Conservation (phyloP, 2,797 vertebrate genomes). For the Urosaurus nigricauda region DNA sequence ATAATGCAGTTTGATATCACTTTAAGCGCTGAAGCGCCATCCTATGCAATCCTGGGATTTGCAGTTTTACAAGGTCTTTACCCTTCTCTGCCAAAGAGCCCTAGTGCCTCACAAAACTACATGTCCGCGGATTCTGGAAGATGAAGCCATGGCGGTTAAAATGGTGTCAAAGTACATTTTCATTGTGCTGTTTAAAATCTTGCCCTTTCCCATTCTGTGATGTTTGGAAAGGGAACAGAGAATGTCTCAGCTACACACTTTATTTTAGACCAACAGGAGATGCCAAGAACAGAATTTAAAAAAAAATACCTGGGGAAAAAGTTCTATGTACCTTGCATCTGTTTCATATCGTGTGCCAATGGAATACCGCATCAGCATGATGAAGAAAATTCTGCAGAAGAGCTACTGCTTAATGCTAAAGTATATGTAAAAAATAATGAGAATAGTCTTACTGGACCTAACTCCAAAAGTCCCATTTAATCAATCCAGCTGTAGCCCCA, state of each 20-base stretch:
- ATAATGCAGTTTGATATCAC: too few species aligned
- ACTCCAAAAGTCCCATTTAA: background rate
- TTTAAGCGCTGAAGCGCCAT: too few species aligned
- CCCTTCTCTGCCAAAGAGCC: too few species aligned
- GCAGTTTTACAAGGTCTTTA: too few species aligned
- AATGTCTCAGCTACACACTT: background rate
- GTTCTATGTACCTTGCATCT: background rate
- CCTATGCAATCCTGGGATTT: too few species aligned
- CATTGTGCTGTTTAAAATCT: background rate
- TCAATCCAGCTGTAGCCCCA: background rate
- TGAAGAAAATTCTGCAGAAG: background rate
- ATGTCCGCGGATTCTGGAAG: too few species aligned
- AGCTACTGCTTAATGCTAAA: background rate
- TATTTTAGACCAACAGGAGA: background rate
- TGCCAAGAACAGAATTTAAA: background rate
- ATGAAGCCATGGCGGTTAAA: too few species aligned
- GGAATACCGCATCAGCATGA: background rate
- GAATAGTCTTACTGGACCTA: background rate
- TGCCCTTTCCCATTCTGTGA: background rate
- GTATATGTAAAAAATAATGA: background rate
- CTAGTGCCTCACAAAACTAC: too few species aligned
- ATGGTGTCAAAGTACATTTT: background rate
- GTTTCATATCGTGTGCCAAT: slow-evolving; percentile 6
- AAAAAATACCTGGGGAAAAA: background rate
- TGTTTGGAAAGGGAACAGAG: background rate